Conservation (phyloP, 2,888 invertebrate genomes). For the Tridacna gigas region DNA sequence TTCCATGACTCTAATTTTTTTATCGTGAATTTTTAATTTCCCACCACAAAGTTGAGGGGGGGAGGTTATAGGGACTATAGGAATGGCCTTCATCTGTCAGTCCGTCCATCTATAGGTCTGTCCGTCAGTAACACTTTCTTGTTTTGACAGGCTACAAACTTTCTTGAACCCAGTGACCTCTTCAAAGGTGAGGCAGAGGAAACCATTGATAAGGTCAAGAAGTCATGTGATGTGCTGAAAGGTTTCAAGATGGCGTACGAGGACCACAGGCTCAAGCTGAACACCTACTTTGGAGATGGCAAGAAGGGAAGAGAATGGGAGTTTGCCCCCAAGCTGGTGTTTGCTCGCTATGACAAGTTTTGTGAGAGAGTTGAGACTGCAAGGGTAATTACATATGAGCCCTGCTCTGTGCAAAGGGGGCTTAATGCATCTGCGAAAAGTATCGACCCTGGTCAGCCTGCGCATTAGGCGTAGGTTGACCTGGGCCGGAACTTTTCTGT, state of each 20-base stretch:
- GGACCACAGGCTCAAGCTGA: slow-evolving; percentile 79
- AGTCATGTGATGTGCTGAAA: slow-evolving; percentile 73
- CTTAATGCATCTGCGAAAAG: no score
- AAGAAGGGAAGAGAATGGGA: slow-evolving; percentile 80
- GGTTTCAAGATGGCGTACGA: slow-evolving; percentile 79
- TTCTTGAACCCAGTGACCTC: slow-evolving; percentile 94
- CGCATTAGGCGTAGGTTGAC: no score
- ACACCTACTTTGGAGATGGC: slow-evolving; percentile 81
- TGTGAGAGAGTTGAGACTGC: slow-evolving; percentile 79
- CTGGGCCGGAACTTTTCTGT: no score
- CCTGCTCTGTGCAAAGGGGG: no score
- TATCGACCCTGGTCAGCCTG: no score
- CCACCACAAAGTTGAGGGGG: no score
- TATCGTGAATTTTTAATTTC: no score
- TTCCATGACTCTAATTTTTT: no score
- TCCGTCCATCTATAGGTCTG: no score
- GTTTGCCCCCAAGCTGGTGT: slow-evolving; percentile 82
- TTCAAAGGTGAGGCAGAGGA: slow-evolving; percentile 98
- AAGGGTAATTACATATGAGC: slow-evolving; percentile 61
- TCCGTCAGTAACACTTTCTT: no score
- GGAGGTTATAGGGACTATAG: no score
- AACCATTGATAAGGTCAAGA: slow-evolving; percentile 91
- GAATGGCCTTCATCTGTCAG: no score
- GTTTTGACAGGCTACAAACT: slow-evolving; percentile 91
- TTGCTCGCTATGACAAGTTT: slow-evolving; percentile 82